A percentile compares a stretch with the other conserved stretches of the same genome.
Conservation (phyloP, 2,113 vertebrate genomes). For the Lichenostomus cassidix region DNA sequence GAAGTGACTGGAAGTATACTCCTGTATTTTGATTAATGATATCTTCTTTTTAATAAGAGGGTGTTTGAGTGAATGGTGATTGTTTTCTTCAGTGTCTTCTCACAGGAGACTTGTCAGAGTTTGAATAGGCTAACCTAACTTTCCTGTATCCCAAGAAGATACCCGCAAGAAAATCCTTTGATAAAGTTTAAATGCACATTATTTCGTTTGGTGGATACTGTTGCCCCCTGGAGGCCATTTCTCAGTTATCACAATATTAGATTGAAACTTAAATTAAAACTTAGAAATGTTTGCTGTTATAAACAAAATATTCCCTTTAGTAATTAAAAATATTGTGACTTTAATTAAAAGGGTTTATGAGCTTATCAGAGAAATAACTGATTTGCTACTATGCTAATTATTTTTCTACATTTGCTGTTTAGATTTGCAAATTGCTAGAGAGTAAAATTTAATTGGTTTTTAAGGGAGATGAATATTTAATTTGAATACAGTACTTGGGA, state of each 20-base stretch:
- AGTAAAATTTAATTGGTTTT: constrained; percentile 67
- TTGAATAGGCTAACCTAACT: neutral
- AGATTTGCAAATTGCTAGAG: constrained; percentile 60
- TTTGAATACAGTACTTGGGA: constrained; percentile 40
- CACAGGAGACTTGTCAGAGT: neutral
- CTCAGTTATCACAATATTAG: constrained; percentile 40
- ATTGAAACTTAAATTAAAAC: constrained; percentile 59
- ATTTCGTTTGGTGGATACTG: constrained; percentile 44
- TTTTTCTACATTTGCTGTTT: constrained; percentile 62
- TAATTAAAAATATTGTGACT: constrained; percentile 55
- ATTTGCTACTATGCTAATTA: constrained; percentile 60
- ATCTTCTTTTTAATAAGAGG: neutral
- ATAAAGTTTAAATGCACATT: neutral
- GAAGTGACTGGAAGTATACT: neutral
- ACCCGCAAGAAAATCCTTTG: neutral
- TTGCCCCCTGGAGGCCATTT: constrained; percentile 65
- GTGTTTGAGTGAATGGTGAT: neutral
- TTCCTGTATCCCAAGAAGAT: neutral
- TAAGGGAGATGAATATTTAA: constrained; percentile 64
- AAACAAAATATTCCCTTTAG: constrained; percentile 64
- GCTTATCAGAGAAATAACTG: constrained; percentile 63
- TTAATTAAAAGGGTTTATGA: constrained; percentile 68
- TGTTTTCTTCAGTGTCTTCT: neutral
- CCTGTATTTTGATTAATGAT: neutral
- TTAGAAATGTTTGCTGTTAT: constrained; percentile 43